Percentiles rank a stretch among this genome's conserved stretches.
phyloP scores from a whole-genome alignment of 2,888 invertebrate genomes.

The Caenorhabditis sp. region DNA sequence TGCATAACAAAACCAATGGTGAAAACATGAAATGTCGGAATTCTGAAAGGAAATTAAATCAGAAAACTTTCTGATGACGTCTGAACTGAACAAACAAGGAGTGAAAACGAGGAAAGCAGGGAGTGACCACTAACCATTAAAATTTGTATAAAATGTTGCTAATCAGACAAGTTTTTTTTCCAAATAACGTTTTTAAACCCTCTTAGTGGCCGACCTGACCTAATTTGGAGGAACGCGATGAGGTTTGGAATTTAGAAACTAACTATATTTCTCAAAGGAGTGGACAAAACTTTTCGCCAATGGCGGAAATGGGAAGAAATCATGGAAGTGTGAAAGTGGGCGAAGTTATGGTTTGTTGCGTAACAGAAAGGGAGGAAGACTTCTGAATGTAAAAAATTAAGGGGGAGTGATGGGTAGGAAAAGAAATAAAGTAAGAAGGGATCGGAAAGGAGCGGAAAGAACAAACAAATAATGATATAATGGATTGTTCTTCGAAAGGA shows the following conservation, averaged over 20 bases:
- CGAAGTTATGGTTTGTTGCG: constrained; percentile 56
- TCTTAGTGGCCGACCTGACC: constrained; percentile 38
- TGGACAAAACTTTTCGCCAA: constrained; percentile 17
- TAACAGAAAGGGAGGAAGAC: constrained; percentile 36
- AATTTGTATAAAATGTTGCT: constrained; percentile 48
- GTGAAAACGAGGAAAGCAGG: constrained; percentile 28
- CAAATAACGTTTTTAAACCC: too few species aligned
- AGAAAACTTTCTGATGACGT: not conserved
- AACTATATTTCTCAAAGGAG: not conserved
- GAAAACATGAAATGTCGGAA: constrained; percentile 24
- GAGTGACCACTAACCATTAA: constrained; percentile 11
- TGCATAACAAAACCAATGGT: not conserved
- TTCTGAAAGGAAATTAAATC: constrained; percentile 16
- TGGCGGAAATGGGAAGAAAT: constrained; percentile 15
- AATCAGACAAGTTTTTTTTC: constrained; percentile 52
- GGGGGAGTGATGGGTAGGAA: constrained; percentile 17
- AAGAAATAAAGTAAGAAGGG: too few species aligned
- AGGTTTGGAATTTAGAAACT: not conserved
- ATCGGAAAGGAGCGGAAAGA: too few species aligned
- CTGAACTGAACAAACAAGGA: not conserved
- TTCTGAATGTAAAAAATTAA: constrained; percentile 46
- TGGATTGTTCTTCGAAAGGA: constrained; percentile 33
- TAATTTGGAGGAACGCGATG: too few species aligned
- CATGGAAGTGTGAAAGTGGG: constrained; percentile 42
- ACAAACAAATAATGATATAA: constrained; percentile 43